Base-by-base conservation (phyloP, 2,113 vertebrate species). In the Piaya cayana region DNA sequence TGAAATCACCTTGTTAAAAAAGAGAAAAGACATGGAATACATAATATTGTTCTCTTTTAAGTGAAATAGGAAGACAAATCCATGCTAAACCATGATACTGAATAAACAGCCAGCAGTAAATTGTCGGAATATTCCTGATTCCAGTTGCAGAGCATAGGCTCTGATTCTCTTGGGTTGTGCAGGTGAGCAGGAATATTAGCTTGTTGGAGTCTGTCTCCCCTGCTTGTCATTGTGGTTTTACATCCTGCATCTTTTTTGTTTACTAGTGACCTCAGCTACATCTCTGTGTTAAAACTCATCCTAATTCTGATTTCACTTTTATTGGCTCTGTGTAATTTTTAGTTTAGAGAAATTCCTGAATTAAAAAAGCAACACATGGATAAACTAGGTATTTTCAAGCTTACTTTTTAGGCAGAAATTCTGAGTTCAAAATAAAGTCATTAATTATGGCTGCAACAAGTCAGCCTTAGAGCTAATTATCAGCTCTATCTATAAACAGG, bases 1-100 rank as follows among this genome's bases (percentile, higher is more conserved):
- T 93, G 88, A 97, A 97, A 91, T 90, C 79, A 60, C 14, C 37
- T 78, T 86, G 79, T 76, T 83, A 90, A 95, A 92, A 70, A 90
- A 45, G 15, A 64, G 12, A 55, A 80, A 82, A 77, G 8, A 55
- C n/a, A 20, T 19, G 49, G 37, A 92, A 75, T 37, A 27, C 15
- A 39, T 56, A 72, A 52, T 27, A 47, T 16, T 88, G 8, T 20
- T 64, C 11, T 45, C 22, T 52, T 86, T 55, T 63, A 63, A 71
- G 6, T 43, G 42, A 43, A 68, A 16, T 45, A 45, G 43, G 15
- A 86, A 74, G 39, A 71, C 27, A 49, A 58, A 65, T 62, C 30
- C 27, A 14, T 27, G 18, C 36, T 77, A 89, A 91, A 69, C 11
- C 37, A 36, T n/a, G 34, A 67, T 39, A 13, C 13, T 63, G 29